Evolutionary conservation across 2,888 invertebrate genomes (phyloP).

Genomic region (Aproaerema taeniolella): DNA sequence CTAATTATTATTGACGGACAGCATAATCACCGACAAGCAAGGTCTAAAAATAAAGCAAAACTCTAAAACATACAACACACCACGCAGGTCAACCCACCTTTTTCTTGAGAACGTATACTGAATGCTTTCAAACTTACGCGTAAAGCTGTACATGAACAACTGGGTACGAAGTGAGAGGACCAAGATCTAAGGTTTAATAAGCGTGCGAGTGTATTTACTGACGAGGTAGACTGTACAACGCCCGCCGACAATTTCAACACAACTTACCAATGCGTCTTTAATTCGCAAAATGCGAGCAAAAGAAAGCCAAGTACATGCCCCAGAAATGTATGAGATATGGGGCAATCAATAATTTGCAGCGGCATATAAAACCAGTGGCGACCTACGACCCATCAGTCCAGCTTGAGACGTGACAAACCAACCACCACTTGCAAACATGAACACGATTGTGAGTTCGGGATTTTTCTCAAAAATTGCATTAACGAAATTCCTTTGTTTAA

Average conservation of each 20-base stretch:
- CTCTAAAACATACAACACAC: neutral
- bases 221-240: neutral
- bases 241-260: too few species aligned
- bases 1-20: slow-evolving; percentile 12
- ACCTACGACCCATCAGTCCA: slow-evolving; percentile 46
- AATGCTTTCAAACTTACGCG: too few species aligned
- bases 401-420: slow-evolving; percentile 29
- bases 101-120: neutral
- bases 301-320: slow-evolving; percentile 35
- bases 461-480: too few species aligned
- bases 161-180: too few species aligned
- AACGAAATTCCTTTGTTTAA: too few species aligned
- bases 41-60: slow-evolving; percentile 5
- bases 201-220: neutral
- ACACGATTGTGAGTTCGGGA: slow-evolving; percentile 44
- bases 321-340: slow-evolving; percentile 36
- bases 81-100: neutral
- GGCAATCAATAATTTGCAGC: slow-evolving; percentile 39
- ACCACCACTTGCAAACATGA: slow-evolving; percentile 36
- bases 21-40: slow-evolving; percentile 1
- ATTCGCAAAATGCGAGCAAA: slow-evolving; percentile 33
- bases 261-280: slow-evolving; percentile 14
- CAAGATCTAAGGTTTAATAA: too few species aligned
- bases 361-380: slow-evolving; percentile 44
- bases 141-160: too few species aligned